A percentile compares a stretch with the other conserved stretches of the same genome.
These are phyloP conservation scores for Grammatotria lemairii DNA, from an alignment of 2,113 vertebrate genomes.

Conservation along the genomic window DNA sequence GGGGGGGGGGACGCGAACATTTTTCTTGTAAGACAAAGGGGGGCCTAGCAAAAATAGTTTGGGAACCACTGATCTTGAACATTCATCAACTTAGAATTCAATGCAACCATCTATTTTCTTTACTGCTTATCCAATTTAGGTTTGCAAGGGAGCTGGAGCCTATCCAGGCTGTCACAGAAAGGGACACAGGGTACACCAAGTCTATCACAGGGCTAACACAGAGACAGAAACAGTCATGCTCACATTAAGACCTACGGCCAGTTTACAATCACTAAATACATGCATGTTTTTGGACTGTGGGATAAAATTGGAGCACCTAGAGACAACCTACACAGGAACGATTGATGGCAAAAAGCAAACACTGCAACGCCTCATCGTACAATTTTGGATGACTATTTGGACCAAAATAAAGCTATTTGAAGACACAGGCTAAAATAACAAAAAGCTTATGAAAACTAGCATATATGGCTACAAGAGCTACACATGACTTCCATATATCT, in stretches of 20 bases:
- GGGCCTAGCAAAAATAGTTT: neutral
- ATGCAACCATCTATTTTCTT: neutral
- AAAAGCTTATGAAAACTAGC: neutral
- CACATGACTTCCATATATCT: neutral
- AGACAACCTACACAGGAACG: neutral
- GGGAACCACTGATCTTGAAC: neutral
- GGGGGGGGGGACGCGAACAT: neutral
- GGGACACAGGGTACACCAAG: neutral
- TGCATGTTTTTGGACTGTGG: neutral
- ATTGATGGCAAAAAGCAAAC: neutral
- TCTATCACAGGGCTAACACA: neutral
- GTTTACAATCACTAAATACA: neutral
- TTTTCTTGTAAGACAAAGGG: neutral
- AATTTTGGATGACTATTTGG: neutral
- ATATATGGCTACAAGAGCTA: neutral
- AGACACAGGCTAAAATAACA: neutral
- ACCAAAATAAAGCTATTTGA: neutral
- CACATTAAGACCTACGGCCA: neutral
- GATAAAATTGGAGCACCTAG: neutral
- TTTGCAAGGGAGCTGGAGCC: neutral
- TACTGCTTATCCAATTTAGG: neutral
- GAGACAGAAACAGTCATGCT: neutral
- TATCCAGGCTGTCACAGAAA: neutral
- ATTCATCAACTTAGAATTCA: neutral
- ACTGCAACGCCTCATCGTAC: neutral